These are phyloP conservation scores for Epinotia demarniana DNA, from an alignment of 2,888 invertebrate genomes.

Conservation along the genomic window DNA sequence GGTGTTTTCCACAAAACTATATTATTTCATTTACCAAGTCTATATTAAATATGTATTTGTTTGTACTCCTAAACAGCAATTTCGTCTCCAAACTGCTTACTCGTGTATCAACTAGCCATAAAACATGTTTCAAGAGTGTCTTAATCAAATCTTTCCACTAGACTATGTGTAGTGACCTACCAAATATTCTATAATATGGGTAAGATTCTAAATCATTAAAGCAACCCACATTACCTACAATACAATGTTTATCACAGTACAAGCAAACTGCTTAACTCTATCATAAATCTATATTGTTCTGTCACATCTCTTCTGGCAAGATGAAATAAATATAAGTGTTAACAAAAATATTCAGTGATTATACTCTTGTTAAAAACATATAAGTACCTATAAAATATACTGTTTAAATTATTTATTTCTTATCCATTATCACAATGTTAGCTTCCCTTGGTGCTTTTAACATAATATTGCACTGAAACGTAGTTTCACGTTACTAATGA, in stretches of 20 bases:
- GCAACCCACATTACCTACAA: slow-evolving; percentile 47
- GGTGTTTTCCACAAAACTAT: background rate
- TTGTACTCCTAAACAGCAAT: background rate
- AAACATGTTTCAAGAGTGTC: slow-evolving; percentile 5
- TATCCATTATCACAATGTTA: slow-evolving; percentile 71
- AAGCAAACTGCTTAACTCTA: slow-evolving; percentile 49
- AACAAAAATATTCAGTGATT: slow-evolving; percentile 36
- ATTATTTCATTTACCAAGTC: background rate
- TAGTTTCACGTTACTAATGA: slow-evolving; percentile 16
- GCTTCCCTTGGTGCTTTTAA: slow-evolving; percentile 68
- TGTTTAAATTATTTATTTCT: slow-evolving; percentile 32
- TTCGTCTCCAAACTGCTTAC: slow-evolving; percentile 2
- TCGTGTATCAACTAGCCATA: slow-evolving; percentile 16
- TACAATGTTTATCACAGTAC: slow-evolving; percentile 56
- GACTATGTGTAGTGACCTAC: slow-evolving; percentile 44
- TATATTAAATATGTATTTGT: background rate
- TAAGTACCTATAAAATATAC: slow-evolving; percentile 39
- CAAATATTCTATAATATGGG: slow-evolving; percentile 24
- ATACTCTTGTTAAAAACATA: slow-evolving; percentile 29
- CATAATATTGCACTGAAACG: slow-evolving; percentile 57
- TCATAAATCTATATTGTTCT: slow-evolving; percentile 38
- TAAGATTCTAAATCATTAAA: slow-evolving; percentile 35
- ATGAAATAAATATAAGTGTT: slow-evolving; percentile 35
- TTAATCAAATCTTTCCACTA: slow-evolving; percentile 46
- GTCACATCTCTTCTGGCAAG: slow-evolving; percentile 28